phyloP scores from a whole-genome alignment of 2,113 vertebrate genomes.

The Hippocampus abdominalis region DNA sequence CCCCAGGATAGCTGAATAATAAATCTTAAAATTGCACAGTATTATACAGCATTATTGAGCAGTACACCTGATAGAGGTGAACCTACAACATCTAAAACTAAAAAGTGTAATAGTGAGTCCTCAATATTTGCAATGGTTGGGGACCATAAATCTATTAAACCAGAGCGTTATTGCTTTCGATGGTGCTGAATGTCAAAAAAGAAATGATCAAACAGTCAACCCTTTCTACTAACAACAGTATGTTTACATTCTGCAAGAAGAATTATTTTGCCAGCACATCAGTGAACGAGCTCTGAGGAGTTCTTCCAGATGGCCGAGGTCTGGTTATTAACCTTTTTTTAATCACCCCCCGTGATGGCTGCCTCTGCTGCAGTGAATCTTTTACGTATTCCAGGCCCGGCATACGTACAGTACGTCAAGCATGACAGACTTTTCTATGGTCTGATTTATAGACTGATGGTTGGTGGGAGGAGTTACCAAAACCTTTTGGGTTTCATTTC shows the following conservation, averaged over 20 bases:
- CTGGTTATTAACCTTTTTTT: conserved; percentile 4
- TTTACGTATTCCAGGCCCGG: conserved; percentile 9
- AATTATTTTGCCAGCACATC: background rate
- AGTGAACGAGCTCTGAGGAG: background rate
- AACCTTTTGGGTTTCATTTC: background rate
- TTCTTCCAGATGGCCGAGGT: conserved; percentile 9
- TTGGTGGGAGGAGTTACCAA: background rate
- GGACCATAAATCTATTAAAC: no score
- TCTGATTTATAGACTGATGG: background rate
- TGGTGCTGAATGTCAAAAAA: conserved; percentile 2
- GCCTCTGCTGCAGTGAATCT: background rate
- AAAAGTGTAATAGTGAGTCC: no score
- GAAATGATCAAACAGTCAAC: background rate
- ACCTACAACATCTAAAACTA: no score
- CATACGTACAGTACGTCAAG: conserved; percentile 2
- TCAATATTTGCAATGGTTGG: no score
- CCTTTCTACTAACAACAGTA: background rate
- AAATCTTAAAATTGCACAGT: no score
- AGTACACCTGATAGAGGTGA: no score
- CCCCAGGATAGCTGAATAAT: no score
- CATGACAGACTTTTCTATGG: background rate
- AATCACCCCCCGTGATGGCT: background rate
- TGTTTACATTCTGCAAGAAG: background rate
- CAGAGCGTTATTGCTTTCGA: background rate
- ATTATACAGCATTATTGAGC: no score